phyloP scores from a whole-genome alignment of 2,797 vertebrate species.

The Decapterus maruadsi region DNA sequence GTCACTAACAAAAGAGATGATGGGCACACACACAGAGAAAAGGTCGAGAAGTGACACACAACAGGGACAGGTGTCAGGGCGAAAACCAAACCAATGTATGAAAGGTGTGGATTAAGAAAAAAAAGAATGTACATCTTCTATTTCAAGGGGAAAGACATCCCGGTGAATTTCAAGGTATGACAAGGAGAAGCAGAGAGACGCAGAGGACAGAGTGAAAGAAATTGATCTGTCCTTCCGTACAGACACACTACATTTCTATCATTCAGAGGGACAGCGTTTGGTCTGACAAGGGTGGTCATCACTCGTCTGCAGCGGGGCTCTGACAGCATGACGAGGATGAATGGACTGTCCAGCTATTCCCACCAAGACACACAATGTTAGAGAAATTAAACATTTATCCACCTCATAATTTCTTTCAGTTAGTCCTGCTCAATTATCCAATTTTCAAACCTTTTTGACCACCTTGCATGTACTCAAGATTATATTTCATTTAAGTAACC shows the following conservation, averaged over 20 bases:
- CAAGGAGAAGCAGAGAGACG: conserved; percentile 58
- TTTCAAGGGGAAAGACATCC: conserved; percentile 44
- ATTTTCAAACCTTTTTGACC: not conserved
- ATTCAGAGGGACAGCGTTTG: conserved; percentile 76
- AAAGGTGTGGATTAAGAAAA: conserved; percentile 63
- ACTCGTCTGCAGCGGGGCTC: conserved; percentile 77
- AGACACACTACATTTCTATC: conserved; percentile 83
- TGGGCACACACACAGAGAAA: conserved; percentile 64
- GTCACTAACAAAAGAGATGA: conserved; percentile 73
- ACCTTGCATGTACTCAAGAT: not conserved
- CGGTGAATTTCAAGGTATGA: conserved; percentile 64
- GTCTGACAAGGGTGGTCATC: conserved; percentile 82
- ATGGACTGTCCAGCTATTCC: conserved; percentile 72
- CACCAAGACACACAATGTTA: conserved; percentile 62
- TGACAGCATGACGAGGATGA: conserved; percentile 86
- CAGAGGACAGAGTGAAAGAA: conserved; percentile 69
- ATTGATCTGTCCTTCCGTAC: conserved; percentile 78
- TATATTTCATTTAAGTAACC: not conserved
- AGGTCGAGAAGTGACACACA: conserved; percentile 71
- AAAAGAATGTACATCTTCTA: conserved; percentile 45
- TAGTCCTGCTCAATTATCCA: conserved; percentile 21
- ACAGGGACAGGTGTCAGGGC: conserved; percentile 66
- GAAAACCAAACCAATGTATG: conserved; percentile 47
- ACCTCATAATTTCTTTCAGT: conserved; percentile 57
- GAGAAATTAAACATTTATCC: conserved; percentile 66